Evolutionary conservation across 2,797 vertebrate species (phyloP), one percentile per base, ranked within the genome.

Genomic region (Cephalopachus bancanus): DNA sequence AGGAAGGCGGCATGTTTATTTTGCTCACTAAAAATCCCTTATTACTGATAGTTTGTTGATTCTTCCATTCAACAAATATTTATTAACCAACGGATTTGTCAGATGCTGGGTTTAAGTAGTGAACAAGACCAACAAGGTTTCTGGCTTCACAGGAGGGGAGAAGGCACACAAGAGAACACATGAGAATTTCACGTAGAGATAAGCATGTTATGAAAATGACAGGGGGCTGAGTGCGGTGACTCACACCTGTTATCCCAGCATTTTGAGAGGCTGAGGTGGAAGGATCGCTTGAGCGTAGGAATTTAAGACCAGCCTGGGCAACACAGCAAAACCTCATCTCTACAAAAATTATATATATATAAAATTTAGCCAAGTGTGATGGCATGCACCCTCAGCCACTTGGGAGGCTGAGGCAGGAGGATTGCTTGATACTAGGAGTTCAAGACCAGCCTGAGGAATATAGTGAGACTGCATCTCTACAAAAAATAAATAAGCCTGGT

Each of bases 1-100:
- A 94, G 93, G 89, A 96, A 91, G 72, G 11, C 5, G 49, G 12
- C 4, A 3, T 17, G 74, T 79, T 83, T 84, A 19, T 84, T 93
- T 80, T 71, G 79, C 51, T 85, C 59, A 51, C 37, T 62, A 83
- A 24, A 74, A 96, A 75, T 67, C 72, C 49, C 8, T 49, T 44
- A 19, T 55, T 87, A 83, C 37, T 80, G 62, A 71, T 1, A 62
- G 44, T 22, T 7, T 49, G 75, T 75, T 91, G 89, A 91, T 89
- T 71, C 96, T 96, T 69, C 71, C 69, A 30, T 44, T 93, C 86
- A 71, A 57, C 53, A 95, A 93, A 89, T 92, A 92, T 79, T 94
- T 94, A 92, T 83, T 51, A 91, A 89, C 49, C 67, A 51, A n/a
- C 74, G 9, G 49, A n/a, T 44, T 49, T 37, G 44, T 89, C 89